Conservation (phyloP, 2,797 vertebrate species). For the Etheostoma perlongum region DNA sequence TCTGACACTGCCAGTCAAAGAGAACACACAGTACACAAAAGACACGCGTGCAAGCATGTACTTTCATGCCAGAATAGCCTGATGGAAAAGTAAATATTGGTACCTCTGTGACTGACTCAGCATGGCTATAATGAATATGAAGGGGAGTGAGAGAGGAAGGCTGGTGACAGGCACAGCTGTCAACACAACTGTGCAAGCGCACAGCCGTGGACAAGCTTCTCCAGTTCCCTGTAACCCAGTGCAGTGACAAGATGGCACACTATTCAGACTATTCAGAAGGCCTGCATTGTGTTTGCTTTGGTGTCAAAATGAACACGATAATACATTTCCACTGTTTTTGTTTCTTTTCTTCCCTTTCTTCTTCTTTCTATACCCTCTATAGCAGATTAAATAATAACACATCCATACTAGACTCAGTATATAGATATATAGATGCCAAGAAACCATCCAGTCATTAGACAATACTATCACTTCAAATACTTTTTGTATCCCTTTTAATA, state of each 20-base stretch:
- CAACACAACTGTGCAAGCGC: conserved; percentile 51
- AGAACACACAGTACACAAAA: conserved; percentile 33
- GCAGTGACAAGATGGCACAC: not conserved
- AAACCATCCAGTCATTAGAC: too few species aligned
- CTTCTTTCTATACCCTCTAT: too few species aligned
- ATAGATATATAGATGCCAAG: too few species aligned
- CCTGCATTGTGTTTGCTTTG: too few species aligned
- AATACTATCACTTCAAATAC: too few species aligned
- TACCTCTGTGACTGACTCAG: conserved; percentile 53
- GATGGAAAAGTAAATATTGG: conserved; percentile 69
- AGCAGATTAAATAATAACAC: too few species aligned
- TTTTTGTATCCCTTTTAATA: too few species aligned
- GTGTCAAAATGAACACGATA: too few species aligned
- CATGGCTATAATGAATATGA: conserved; percentile 52
- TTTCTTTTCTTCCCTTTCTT: too few species aligned
- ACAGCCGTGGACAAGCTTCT: conserved; percentile 31
- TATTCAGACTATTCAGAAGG: too few species aligned
- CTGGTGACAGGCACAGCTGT: conserved; percentile 57
- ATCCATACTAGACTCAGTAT: too few species aligned
- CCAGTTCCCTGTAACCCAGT: conserved; percentile 15
- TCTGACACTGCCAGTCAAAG: conserved; percentile 27
- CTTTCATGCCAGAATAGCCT: conserved; percentile 26
- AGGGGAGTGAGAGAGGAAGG: conserved; percentile 40
- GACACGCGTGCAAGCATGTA: conserved; percentile 6
- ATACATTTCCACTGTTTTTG: too few species aligned